Conservation (phyloP, 2,888 invertebrate genomes). For the Emmelina monodactyla region DNA sequence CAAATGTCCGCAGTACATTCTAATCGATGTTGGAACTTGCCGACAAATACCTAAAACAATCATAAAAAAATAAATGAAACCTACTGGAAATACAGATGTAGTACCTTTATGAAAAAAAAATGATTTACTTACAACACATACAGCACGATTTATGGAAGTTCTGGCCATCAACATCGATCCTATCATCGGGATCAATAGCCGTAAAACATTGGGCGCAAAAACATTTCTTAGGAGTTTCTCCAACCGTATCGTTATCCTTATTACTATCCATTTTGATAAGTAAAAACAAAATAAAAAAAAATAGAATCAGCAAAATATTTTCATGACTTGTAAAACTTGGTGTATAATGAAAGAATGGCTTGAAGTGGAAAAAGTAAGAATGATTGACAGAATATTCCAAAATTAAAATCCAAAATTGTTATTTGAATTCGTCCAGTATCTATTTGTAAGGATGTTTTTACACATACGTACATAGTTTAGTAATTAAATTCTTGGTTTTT, state of each 20-base stretch:
- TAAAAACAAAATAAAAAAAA: constrained; percentile 9
- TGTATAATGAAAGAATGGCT: constrained; percentile 25
- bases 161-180: constrained; percentile 45
- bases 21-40: constrained; percentile 38
- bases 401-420: too few relatives aligned
- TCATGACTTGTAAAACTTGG: constrained; percentile 25
- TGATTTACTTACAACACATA: constrained; percentile 43
- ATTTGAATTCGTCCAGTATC: too few relatives aligned
- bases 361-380: constrained; percentile 18
- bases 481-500: too few relatives aligned
- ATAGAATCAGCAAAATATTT: constrained; percentile 31
- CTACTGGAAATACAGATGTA: background rate
- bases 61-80: background rate
- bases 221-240: constrained; percentile 43
- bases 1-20: constrained; percentile 58
- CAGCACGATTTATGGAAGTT: constrained; percentile 47
- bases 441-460: too few relatives aligned
- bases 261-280: constrained; percentile 31
- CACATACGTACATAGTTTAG: too few relatives aligned
- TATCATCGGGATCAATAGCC: constrained; percentile 38
- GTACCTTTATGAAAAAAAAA: background rate
- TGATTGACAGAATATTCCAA: constrained; percentile 12
- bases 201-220: constrained; percentile 52
- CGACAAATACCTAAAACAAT: constrained; percentile 39
- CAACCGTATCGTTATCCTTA: too few relatives aligned